A percentile compares a stretch with the other conserved stretches of the same genome.
These are phyloP conservation scores for Psilanteris sp. DNA, from an alignment of 1,140 invertebrate species.

Conservation along the genomic window DNA sequence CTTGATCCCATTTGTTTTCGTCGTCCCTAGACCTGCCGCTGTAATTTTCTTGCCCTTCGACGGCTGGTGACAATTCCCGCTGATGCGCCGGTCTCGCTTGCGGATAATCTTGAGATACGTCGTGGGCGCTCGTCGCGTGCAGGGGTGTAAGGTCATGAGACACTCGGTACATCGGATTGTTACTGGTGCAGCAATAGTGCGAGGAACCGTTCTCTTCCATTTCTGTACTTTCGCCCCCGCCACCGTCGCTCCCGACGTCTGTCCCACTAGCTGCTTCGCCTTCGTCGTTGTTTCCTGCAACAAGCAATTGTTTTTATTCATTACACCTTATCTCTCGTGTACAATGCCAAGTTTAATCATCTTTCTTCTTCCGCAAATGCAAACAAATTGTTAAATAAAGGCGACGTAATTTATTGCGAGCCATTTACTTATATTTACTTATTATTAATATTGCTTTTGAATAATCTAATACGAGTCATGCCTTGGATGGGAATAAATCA, in stretches of 20 bases:
- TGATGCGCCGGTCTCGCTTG: constrained; percentile 57
- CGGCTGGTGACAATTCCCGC: constrained; percentile 49
- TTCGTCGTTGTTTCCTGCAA: constrained; percentile 78
- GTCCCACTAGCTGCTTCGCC: constrained; percentile 69
- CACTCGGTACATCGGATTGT: constrained; percentile 61
- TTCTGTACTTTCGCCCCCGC: constrained; percentile 65
- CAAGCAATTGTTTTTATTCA: neutral
- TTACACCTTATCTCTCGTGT: too few relatives aligned
- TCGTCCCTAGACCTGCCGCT: constrained; percentile 62
- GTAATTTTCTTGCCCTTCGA: constrained; percentile 57
- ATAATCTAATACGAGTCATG: too few relatives aligned
- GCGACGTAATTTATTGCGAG: too few relatives aligned
- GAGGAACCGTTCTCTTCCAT: constrained; percentile 74
- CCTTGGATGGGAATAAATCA: too few relatives aligned
- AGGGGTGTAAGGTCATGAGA: constrained; percentile 58
- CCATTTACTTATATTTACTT: too few relatives aligned
- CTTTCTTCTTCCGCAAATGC: too few relatives aligned
- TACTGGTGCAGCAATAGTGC: constrained; percentile 58
- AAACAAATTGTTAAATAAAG: too few relatives aligned
- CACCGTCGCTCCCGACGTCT: constrained; percentile 54
- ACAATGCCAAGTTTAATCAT: too few relatives aligned
- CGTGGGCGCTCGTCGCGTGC: constrained; percentile 58
- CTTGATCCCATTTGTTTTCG: constrained; percentile 69
- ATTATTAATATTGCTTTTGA: too few relatives aligned
- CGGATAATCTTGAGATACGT: constrained; percentile 64